Evolutionary conservation across 1,140 invertebrate species (phyloP).

Genomic region (Ceratosolen fusciceps): DNA sequence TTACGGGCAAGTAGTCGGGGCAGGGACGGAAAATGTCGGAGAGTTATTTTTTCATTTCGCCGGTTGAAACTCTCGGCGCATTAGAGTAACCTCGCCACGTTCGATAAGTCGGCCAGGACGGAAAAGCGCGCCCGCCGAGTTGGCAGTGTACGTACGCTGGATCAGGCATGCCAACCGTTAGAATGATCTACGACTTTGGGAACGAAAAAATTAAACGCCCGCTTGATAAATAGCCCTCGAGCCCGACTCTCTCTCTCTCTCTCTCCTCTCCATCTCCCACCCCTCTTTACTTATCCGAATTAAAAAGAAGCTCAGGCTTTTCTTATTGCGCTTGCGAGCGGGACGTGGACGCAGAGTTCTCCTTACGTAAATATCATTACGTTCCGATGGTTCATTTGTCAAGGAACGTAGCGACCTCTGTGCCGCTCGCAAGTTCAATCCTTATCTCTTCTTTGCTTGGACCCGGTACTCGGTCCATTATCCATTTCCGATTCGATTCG

Average conservation of each 20-base stretch:
- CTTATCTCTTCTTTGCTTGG: too few species aligned
- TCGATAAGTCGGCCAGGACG: conserved; percentile 32
- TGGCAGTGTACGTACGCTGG: conserved; percentile 47
- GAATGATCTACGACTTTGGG: conserved; percentile 65
- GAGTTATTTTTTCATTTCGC: conserved; percentile 53
- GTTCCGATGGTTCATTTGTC: too few species aligned
- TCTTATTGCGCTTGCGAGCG: background rate
- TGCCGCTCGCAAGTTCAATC: too few species aligned
- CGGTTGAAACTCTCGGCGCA: conserved; percentile 58
- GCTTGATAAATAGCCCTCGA: conserved; percentile 67
- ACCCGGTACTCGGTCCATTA: too few species aligned
- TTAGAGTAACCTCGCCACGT: conserved; percentile 63
- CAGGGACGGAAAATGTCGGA: background rate
- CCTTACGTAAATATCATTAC: too few species aligned
- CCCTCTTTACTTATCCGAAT: background rate
- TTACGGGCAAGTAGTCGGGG: too few species aligned
- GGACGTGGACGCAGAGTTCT: too few species aligned
- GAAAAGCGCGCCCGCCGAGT: background rate
- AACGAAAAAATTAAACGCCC: conserved; percentile 68
- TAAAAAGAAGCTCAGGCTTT: background rate
- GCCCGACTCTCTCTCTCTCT: too few species aligned
- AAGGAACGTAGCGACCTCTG: too few species aligned
- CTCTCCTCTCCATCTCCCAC: too few species aligned
- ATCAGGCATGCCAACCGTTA: conserved; percentile 57
- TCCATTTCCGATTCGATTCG: too few species aligned